Conservation (phyloP, 2,888 invertebrate genomes). For the Molorchus minor region DNA sequence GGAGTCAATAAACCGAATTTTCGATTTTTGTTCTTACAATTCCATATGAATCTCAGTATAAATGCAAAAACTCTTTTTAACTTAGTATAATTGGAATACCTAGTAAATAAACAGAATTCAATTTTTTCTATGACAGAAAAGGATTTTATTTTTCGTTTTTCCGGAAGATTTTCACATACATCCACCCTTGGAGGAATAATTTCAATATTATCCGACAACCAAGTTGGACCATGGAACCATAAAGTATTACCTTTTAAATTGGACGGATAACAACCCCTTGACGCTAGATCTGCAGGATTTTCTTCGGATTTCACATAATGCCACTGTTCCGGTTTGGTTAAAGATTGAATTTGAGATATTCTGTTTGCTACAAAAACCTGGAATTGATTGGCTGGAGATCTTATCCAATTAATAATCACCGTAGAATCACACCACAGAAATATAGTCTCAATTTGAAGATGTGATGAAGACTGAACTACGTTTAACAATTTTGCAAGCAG, state of each 20-base stretch:
- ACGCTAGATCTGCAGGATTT: constrained; percentile 21
- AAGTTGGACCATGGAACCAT: constrained; percentile 5
- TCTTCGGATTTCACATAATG: constrained; percentile 7
- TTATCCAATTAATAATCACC: constrained; percentile 14
- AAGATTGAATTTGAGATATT: constrained; percentile 12
- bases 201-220: not conserved
- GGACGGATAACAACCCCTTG: constrained; percentile 1
- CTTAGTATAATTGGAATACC: not conserved
- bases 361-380: constrained; percentile 14
- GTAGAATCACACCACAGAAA: constrained; percentile 13
- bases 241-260: not conserved
- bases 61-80: not conserved
- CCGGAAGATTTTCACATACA: too few relatives aligned
- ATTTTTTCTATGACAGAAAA: not conserved
- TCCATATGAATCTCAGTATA: not conserved
- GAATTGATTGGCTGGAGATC: not conserved
- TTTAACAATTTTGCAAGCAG: not conserved
- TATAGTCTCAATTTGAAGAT: too few relatives aligned
- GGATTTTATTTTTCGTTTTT: too few relatives aligned
- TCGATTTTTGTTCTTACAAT: not conserved
- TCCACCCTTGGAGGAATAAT: too few relatives aligned
- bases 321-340: constrained; percentile 8
- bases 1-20: not conserved
- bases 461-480: not conserved
- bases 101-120: not conserved